Percentiles rank a stretch among this genome's conserved stretches.
These are phyloP conservation scores for Neotoxoptera formosana DNA, from an alignment of 1,140 invertebrate species.

Conservation along the genomic window DNA sequence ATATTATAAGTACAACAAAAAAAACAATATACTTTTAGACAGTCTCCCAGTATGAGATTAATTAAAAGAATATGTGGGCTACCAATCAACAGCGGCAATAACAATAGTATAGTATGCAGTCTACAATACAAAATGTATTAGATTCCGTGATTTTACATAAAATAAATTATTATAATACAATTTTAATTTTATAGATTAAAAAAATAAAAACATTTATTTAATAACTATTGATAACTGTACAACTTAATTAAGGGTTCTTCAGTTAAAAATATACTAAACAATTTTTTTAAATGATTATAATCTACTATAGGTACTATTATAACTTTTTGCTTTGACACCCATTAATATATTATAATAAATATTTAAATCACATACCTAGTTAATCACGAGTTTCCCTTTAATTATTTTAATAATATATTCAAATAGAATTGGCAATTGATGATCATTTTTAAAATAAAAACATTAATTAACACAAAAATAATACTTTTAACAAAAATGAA, in stretches of 20 bases:
- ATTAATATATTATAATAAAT: conserved; percentile 22
- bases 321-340: conserved; percentile 43
- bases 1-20: neutral
- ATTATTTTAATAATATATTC: neutral
- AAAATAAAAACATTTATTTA: neutral
- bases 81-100: too few species aligned
- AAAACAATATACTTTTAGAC: neutral
- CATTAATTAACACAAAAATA: neutral
- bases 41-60: neutral
- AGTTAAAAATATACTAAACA: neutral
- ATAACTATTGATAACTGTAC: neutral
- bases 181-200: too few species aligned
- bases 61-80: too few species aligned
- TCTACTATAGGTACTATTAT: neutral
- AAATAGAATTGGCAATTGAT: neutral
- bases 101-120: too few species aligned
- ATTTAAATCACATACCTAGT: conserved; percentile 45
- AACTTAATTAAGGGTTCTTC: neutral
- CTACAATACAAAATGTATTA: neutral
- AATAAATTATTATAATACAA: neutral
- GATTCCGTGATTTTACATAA: neutral
- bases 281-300: neutral
- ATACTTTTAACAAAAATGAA: neutral
- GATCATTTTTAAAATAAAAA: neutral
- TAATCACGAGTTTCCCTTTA: neutral